Conservation (phyloP, 23 tunicate species). For the Trididemnum clinides region DNA sequence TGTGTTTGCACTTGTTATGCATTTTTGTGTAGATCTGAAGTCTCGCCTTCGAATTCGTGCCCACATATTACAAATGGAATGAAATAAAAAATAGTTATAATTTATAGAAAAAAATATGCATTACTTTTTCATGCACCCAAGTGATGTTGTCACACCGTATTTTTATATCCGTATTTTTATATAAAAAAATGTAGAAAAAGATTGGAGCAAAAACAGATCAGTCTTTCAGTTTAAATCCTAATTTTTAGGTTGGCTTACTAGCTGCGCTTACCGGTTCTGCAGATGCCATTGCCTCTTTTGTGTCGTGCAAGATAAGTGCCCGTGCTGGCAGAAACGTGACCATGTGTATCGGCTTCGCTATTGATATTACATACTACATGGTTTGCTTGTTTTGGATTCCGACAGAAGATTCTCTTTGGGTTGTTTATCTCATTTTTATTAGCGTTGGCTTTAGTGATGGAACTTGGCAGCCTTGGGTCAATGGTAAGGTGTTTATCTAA, state of each 20-base stretch:
- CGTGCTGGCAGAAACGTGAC: slow-evolving; percentile 23
- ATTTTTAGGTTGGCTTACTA: slow-evolving; percentile 58
- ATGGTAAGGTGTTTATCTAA: slow-evolving; percentile 36
- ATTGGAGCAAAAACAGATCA: too few species aligned
- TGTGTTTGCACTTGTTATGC: too few species aligned
- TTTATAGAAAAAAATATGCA: too few species aligned
- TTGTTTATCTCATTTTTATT: slow-evolving; percentile 60
- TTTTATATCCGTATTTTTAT: too few species aligned
- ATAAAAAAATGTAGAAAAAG: too few species aligned
- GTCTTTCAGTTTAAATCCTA: too few species aligned
- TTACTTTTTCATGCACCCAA: too few species aligned
- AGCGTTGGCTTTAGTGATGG: slow-evolving; percentile 50
- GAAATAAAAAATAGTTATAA: too few species aligned
- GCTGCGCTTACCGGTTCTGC: slow-evolving; percentile 20
- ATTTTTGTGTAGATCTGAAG: too few species aligned
- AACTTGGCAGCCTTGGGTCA: slow-evolving; percentile 55
- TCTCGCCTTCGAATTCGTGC: too few species aligned
- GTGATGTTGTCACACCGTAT: too few species aligned
- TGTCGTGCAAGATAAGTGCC: slow-evolving; percentile 28
- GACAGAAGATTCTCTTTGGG: slow-evolving; percentile 43
- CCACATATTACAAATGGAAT: too few species aligned
- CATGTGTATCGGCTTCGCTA: slow-evolving; percentile 8
- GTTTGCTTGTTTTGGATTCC: slow-evolving; percentile 68
- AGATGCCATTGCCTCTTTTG: slow-evolving; percentile 15
- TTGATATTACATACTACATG: slow-evolving; percentile 56